Percentiles rank a stretch among this genome's conserved stretches.
Evolutionary conservation across 1,140 invertebrate genomes (phyloP).

Genomic region (Ruditapes philippinarum): DNA sequence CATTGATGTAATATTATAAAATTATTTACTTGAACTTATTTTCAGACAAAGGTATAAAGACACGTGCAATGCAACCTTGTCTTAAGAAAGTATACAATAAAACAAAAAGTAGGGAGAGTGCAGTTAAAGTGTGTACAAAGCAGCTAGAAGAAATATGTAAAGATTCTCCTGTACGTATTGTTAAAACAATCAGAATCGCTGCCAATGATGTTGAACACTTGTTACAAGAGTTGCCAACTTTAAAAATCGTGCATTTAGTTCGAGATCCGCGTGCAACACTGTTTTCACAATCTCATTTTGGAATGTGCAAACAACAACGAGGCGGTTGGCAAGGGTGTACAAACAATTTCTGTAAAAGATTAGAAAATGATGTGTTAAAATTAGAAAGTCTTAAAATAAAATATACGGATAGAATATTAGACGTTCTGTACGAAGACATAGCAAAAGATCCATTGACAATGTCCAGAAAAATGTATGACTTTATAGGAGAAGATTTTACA

Average conservation of each 20-base stretch:
- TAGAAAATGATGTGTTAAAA: slow-evolving; percentile 50
- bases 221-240: slow-evolving; percentile 27
- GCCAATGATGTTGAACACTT: not conserved
- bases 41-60: slow-evolving; percentile 48
- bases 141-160: slow-evolving; percentile 14
- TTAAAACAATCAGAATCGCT: slow-evolving; percentile 46
- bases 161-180: slow-evolving; percentile 8
- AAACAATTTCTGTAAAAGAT: slow-evolving; percentile 5
- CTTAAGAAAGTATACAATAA: not conserved
- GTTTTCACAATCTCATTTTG: not conserved
- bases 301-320: not conserved
- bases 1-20: no score
- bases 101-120: not conserved
- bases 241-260: slow-evolving; percentile 54
- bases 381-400: not conserved
- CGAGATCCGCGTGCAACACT: slow-evolving; percentile 54
- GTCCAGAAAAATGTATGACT: slow-evolving; percentile 26
- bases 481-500: slow-evolving; percentile 47
- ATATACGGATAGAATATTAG: not conserved
- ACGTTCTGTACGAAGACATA: slow-evolving; percentile 51
- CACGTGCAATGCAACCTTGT: not conserved
- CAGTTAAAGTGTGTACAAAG: not conserved
- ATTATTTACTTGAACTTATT: no score
- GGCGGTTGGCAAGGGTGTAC: slow-evolving; percentile 37
- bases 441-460: slow-evolving; percentile 26